Percentiles rank a stretch among this genome's conserved stretches.
Conservation (phyloP, 2,113 vertebrate species). For the Bostrychus sinensis region DNA sequence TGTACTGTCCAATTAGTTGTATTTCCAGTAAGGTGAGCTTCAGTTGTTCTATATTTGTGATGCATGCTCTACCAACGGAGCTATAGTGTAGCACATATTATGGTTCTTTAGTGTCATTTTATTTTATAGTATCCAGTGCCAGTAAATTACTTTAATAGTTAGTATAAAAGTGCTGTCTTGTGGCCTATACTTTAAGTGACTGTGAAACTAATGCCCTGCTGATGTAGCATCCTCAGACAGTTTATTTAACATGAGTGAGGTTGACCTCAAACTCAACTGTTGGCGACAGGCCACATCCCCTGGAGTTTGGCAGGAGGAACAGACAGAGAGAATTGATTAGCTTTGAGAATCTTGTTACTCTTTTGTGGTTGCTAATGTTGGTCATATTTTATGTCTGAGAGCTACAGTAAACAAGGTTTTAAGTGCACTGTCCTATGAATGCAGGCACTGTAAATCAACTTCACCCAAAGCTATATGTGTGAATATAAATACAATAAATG, state of each 20-base stretch:
- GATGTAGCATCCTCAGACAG: neutral
- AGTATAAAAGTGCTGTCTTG: neutral
- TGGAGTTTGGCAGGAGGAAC: constrained; percentile 18
- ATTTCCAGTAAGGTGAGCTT: no score
- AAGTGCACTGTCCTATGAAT: neutral
- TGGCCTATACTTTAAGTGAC: no score
- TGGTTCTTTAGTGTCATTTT: no score
- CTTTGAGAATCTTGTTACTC: constrained; percentile 4
- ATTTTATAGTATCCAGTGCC: no score
- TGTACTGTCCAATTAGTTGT: no score
- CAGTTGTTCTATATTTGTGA: no score
- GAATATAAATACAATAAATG: no score
- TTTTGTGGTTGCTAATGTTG: constrained; percentile 5
- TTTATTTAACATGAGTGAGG: constrained; percentile 15
- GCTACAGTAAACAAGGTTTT: constrained; percentile 2
- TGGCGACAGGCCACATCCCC: constrained; percentile 22
- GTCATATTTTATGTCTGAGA: neutral
- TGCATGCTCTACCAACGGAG: no score
- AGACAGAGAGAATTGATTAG: constrained; percentile 17
- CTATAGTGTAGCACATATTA: no score
- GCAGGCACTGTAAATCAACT: neutral
- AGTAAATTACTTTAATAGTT: neutral
- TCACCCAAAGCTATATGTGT: no score
- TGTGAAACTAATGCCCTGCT: neutral
- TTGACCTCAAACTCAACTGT: constrained; percentile 19